phyloP scores from a whole-genome alignment of 2,113 vertebrate genomes.

The Halcyon malimbica region DNA sequence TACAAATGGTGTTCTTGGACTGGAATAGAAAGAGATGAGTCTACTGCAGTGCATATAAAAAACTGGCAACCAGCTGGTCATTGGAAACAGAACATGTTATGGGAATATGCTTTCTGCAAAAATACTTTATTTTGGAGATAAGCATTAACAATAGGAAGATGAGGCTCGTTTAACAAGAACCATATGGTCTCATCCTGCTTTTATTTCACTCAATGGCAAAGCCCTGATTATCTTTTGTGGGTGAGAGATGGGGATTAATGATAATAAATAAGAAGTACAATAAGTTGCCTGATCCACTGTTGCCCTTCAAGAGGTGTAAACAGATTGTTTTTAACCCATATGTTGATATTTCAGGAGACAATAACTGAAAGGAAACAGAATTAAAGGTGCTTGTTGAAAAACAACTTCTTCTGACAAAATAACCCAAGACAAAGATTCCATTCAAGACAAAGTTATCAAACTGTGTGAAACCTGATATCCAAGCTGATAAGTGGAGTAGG shows the following conservation, averaged over 20 bases:
- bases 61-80: slow-evolving; percentile 71
- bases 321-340: neutral
- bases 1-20: slow-evolving; percentile 77
- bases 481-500: neutral
- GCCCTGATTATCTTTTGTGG: neutral
- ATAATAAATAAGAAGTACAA: neutral
- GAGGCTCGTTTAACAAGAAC: slow-evolving; percentile 64
- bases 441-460: neutral
- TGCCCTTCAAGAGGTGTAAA: neutral
- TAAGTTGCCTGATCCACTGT: neutral
- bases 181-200: slow-evolving; percentile 54
- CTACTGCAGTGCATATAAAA: slow-evolving; percentile 65
- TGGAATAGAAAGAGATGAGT: slow-evolving; percentile 67
- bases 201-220: slow-evolving; percentile 22
- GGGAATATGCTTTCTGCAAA: slow-evolving; percentile 68
- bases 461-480: neutral
- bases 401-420: neutral
- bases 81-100: slow-evolving; percentile 63
- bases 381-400: neutral
- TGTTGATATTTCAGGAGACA: neutral
- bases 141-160: slow-evolving; percentile 70
- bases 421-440: neutral
- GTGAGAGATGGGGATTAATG: neutral
- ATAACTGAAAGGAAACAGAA: neutral
- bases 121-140: slow-evolving; percentile 71